phyloP scores from a whole-genome alignment of 1,140 invertebrate genomes.

The Drosophila ficusphila region DNA sequence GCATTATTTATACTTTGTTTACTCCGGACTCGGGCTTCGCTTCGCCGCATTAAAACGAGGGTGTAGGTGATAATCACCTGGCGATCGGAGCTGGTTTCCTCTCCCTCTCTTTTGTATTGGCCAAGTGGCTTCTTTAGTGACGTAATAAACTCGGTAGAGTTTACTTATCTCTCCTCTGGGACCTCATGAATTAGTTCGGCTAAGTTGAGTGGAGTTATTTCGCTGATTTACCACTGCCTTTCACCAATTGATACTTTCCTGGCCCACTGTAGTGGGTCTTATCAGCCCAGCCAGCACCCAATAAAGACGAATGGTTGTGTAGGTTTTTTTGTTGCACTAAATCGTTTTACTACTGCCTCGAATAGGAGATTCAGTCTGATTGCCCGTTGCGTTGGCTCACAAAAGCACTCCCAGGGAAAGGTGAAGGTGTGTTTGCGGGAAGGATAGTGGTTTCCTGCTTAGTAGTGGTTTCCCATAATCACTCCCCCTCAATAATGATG shows the following conservation, averaged over 20 bases:
- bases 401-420: too few species aligned
- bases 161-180: too few species aligned
- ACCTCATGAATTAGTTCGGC: too few species aligned
- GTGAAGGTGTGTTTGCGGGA: too few species aligned
- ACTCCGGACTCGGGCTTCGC: slow-evolving; percentile 1
- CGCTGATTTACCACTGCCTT: too few species aligned
- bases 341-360: slow-evolving; percentile 29
- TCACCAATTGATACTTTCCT: not conserved
- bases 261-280: slow-evolving; percentile 4
- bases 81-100: not conserved
- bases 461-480: too few species aligned
- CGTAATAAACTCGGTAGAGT: too few species aligned
- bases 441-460: too few species aligned
- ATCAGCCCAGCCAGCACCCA: too few species aligned
- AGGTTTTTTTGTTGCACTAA: slow-evolving; percentile 20
- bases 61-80: not conserved
- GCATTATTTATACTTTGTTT: too few species aligned
- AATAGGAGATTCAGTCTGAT: slow-evolving; percentile 35
- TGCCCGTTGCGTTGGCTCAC: not conserved
- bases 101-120: not conserved
- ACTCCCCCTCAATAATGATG: too few species aligned
- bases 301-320: slow-evolving; percentile 22
- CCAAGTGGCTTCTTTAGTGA: not conserved
- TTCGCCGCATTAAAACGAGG: not conserved
- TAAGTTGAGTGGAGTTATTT: not conserved